A percentile compares a stretch with the other conserved stretches of the same genome.
Evolutionary conservation across 53 echinoderm and acorn worm genomes (phyloP).

Genomic region (Zoroaster sp.): DNA sequence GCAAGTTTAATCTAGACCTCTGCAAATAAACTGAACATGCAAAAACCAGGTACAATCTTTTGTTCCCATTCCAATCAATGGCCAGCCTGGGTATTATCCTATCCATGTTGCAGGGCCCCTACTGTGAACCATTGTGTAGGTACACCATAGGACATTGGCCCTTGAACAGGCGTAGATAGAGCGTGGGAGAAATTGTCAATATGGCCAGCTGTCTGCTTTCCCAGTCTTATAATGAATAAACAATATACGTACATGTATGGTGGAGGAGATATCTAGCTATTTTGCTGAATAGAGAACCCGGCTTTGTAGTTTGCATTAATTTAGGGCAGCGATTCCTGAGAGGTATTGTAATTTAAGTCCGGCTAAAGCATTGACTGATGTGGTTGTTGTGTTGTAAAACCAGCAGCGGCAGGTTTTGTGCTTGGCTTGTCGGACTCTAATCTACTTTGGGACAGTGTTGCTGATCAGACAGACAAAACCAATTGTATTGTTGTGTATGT

Average conservation of each 20-base stretch:
- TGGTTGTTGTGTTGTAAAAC: too few relatives aligned
- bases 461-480: not conserved
- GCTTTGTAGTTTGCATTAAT: not conserved
- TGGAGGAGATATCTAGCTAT: not conserved
- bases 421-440: not conserved
- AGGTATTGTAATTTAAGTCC: not conserved
- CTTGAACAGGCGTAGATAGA: slow-evolving; percentile 30
- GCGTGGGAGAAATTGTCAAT: slow-evolving; percentile 43
- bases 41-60: not conserved
- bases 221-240: slow-evolving; percentile 40
- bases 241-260: slow-evolving; percentile 10
- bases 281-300: not conserved
- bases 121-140: not conserved
- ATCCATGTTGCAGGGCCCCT: slow-evolving; percentile 45
- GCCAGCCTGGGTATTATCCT: not conserved
- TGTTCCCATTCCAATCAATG: not conserved
- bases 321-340: not conserved
- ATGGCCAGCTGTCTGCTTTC: slow-evolving; percentile 17
- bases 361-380: too few relatives aligned
- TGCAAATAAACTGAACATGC: not conserved
- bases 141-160: not conserved
- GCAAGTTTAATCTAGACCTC: not conserved
- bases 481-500: not conserved
- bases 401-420: not conserved
- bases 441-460: not conserved